phyloP scores from a whole-genome alignment of 2,797 vertebrate genomes.

The Phoeniculus purpureus region DNA sequence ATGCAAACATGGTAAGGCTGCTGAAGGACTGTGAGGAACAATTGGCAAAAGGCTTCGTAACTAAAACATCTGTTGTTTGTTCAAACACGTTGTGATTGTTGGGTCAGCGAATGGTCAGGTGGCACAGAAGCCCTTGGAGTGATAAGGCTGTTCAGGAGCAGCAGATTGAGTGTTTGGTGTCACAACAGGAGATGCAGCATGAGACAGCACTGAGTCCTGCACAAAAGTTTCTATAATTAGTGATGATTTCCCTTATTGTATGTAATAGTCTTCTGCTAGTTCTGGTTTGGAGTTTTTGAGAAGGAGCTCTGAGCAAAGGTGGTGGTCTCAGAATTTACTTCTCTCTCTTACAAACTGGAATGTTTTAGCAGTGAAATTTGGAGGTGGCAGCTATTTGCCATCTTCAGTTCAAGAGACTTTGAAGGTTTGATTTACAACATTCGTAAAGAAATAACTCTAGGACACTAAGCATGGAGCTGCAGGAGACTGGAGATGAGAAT shows the following conservation, averaged over 20 bases:
- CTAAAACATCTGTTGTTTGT: neutral
- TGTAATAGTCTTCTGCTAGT: neutral
- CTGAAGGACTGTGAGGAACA: neutral
- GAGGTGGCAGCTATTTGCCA: neutral
- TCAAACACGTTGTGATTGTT: neutral
- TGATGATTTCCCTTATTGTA: accelerated
- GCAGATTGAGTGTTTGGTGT: neutral
- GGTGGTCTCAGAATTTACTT: neutral
- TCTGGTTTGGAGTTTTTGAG: neutral
- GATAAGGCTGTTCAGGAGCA: neutral
- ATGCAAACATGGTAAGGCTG: neutral
- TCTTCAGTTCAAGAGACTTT: neutral
- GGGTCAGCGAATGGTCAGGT: neutral
- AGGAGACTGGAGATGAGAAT: neutral
- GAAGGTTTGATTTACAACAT: neutral
- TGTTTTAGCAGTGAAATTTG: neutral
- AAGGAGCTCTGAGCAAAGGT: neutral
- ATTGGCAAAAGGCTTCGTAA: neutral
- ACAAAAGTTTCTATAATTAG: neutral
- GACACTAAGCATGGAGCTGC: neutral
- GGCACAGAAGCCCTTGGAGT: neutral
- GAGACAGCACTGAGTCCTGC: neutral
- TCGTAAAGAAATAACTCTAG: slow-evolving; percentile 17
- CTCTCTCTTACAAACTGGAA: neutral
- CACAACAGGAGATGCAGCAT: neutral